Base-by-base conservation (phyloP, 2,113 vertebrate genomes). In the Orthonyx spaldingii region DNA sequence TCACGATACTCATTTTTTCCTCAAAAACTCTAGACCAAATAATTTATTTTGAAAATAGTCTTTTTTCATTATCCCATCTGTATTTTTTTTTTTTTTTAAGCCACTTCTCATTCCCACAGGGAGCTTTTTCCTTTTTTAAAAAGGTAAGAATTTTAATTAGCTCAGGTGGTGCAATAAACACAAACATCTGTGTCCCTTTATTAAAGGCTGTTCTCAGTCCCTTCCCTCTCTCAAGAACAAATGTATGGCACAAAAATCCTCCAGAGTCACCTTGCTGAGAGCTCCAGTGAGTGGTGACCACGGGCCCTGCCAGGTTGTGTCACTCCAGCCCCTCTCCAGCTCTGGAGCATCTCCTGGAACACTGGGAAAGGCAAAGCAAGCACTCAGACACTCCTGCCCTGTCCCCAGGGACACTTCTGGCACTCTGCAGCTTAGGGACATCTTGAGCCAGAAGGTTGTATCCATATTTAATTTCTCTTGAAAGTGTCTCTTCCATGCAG, bases 111-210 rank as follows among this genome's bases (percentile, higher is more conserved):
- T 89, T 94, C 84, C 95, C 91, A 87, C 3, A 4, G 80, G 87
- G 89, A 94, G 64, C 55, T 56, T 81, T 95, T 78, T n/a, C 19
- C 17, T 28, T 65, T 69, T 69, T 76, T 93, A 63, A 78, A 85
- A 95, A 97, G 56, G 93, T 93, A 96, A 91, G 89, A 75, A 89
- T 96, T 96, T 96, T 95, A 97, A 94, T 96, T 94, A 95, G 94
- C 93, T 97, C 93, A 97, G 95, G 95, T 95, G 95, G 88, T 80
- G 90, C 85, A 92, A 94, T 96, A 96, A 96, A 93, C 90, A 90
- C 90, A 70, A 95, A 94, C 95, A 96, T 93, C 93, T 97, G 95
- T 92, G 91, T 92, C 89, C 87, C 91, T 94, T 96, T 89, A 92
- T 89, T 84, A 92, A 86, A 85, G 93, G 82, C 91, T 95, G 90